Base-by-base conservation (phyloP, 2,113 vertebrate species). In the Carassius gibelio region DNA sequence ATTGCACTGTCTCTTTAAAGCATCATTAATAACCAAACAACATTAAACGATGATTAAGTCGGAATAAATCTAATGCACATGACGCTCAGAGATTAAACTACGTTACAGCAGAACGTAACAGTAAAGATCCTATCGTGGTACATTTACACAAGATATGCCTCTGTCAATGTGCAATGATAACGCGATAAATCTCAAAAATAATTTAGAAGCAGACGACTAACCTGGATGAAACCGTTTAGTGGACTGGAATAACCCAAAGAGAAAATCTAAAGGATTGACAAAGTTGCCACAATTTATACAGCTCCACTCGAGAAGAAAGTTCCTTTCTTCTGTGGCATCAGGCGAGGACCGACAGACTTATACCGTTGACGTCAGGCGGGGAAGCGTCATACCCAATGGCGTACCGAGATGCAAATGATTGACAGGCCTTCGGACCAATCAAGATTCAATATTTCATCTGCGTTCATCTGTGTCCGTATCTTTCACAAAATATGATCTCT, bases 391-490 rank as follows among this genome's bases (percentile, higher is more conserved):
- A 8, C 30, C 84, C 81, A 88, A 88, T 88, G 17, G 9, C 0
- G 36, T 82, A 1, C 14, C 10, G n/a, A 30, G 14, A 4, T 48
- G 14, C 11, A 59, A 0, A 3, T 59, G 14, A 30, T 88, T 57
- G 80, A 85, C 81, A 68, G 34, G 17, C 34, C 8, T 4, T 30
- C 10, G 10, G 64, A 77, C 84, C 75, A 83, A 88, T 83, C 30
- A 9, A 8, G 2, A 9, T 1, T 11, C 11, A n/a, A 2, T 5
- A 8, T 17, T 14, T 34, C 1, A 48, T n/a, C 26, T 34, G 3
- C 45, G 2, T n/a, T 13, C 5, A 42, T 13, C 14, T 36, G 48
- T 14, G 4, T n/a, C 78, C 4, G n/a, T 42, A 23, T 42, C 6
- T 57, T 48, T 50, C 15, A 4, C 19, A 6, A n/a, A 45, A n/a